Percentiles rank a stretch among this genome's conserved stretches.
Evolutionary conservation across 2,797 vertebrate genomes (phyloP).

Genomic region (Propithecus perrieri): DNA sequence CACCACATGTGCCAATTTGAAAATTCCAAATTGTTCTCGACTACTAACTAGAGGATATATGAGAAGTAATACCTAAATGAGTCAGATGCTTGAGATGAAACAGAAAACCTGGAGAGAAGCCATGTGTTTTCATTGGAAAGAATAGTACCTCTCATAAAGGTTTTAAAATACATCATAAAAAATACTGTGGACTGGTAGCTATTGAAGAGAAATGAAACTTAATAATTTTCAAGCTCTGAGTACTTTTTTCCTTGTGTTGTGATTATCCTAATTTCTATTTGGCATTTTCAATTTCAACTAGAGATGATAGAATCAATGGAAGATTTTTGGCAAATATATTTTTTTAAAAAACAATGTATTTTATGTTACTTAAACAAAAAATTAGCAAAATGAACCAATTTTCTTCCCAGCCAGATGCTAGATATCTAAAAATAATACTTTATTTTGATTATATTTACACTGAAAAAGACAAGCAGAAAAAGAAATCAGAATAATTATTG

Average conservation of each 20-base stretch:
- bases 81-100: background rate
- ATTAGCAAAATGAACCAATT: background rate
- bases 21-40: background rate
- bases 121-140: slow-evolving; percentile 44
- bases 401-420: background rate
- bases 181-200: slow-evolving; percentile 17
- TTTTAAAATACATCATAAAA: slow-evolving; percentile 45
- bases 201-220: slow-evolving; percentile 17
- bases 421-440: background rate
- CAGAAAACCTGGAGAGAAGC: slow-evolving; percentile 1
- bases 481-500: background rate
- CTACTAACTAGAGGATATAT: background rate
- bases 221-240: slow-evolving; percentile 32
- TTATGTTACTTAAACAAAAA: slow-evolving; percentile 24
- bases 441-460: slow-evolving; percentile 9
- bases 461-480: background rate
- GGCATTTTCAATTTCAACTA: slow-evolving; percentile 42
- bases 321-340: background rate
- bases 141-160: background rate
- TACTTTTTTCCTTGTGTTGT: background rate
- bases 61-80: background rate
- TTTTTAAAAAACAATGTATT: background rate
- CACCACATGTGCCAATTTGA: slow-evolving; percentile 2
- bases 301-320: background rate
- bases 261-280: slow-evolving; percentile 48